A percentile compares a stretch with the other conserved stretches of the same genome.
phyloP scores from a whole-genome alignment of 2,113 vertebrate species.

The Mus spicilegus region DNA sequence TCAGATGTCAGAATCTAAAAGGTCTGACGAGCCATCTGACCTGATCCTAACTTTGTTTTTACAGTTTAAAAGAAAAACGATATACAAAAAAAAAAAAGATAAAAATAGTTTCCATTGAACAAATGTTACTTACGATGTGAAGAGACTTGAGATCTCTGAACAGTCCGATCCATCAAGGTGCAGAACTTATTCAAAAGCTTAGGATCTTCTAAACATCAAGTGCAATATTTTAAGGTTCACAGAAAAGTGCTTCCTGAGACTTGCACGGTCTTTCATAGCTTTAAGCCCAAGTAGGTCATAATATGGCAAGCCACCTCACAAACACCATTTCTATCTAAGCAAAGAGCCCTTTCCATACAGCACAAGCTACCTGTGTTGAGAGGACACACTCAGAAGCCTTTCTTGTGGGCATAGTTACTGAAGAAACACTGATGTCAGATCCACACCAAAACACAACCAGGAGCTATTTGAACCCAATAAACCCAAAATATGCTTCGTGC shows the following conservation, averaged over 20 bases:
- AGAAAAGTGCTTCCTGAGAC: not conserved
- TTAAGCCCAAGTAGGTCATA: not conserved
- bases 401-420: not conserved
- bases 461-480: not conserved
- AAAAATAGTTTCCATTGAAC: slow-evolving; percentile 3
- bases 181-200: slow-evolving; percentile 40
- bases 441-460: not conserved
- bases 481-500: not conserved
- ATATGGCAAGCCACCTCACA: not conserved
- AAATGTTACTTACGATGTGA: slow-evolving; percentile 18
- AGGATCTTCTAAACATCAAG: not conserved
- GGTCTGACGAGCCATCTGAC: not conserved
- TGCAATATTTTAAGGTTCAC: not conserved
- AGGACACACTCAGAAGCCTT: not conserved
- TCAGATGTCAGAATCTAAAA: slow-evolving; percentile 9
- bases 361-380: not conserved
- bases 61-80: not conserved
- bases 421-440: not conserved
- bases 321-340: not conserved
- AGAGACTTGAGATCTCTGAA: not conserved
- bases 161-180: not conserved
- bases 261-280: not conserved
- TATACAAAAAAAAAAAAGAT: not conserved
- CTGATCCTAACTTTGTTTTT: not conserved
- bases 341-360: not conserved